A percentile compares a stretch with the other conserved stretches of the same genome.
phyloP scores from a whole-genome alignment of 2,797 vertebrate genomes.

The Mormyrus proboscirostris region DNA sequence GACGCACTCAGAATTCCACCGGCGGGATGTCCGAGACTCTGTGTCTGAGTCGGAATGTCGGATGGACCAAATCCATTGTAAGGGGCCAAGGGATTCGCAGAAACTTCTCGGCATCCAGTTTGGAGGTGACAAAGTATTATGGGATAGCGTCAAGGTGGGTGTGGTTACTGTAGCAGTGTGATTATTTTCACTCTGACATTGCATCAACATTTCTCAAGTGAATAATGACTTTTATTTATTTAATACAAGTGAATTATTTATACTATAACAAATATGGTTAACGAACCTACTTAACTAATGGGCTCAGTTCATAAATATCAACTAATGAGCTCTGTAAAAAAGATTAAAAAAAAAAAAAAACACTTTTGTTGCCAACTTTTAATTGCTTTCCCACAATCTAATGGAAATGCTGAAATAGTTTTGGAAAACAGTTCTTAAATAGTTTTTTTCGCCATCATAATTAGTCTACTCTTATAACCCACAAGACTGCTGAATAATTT shows the following conservation, averaged over 20 bases:
- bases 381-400: conserved; percentile 22
- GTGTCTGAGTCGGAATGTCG: not conserved
- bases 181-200: conserved; percentile 8
- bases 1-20: not conserved
- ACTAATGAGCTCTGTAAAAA: conserved; percentile 13
- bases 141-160: not conserved
- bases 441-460: conserved; percentile 4
- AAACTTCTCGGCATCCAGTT: not conserved
- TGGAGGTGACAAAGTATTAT: not conserved
- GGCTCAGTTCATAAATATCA: conserved; percentile 11
- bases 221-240: conserved; percentile 16
- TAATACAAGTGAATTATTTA: conserved; percentile 12
- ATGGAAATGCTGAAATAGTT: not conserved
- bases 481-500: conserved; percentile 9
- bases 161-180: not conserved
- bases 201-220: not conserved
- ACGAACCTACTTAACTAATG: conserved; percentile 16
- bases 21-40: not conserved
- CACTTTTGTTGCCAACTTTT: conserved; percentile 10
- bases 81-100: not conserved
- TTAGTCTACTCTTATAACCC: conserved; percentile 11
- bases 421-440: conserved; percentile 10
- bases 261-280: conserved; percentile 17
- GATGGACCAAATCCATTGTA: not conserved
- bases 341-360: conserved; percentile 21